Base-by-base conservation (phyloP, 2,888 invertebrate species). In the Deilephila porcellus region DNA sequence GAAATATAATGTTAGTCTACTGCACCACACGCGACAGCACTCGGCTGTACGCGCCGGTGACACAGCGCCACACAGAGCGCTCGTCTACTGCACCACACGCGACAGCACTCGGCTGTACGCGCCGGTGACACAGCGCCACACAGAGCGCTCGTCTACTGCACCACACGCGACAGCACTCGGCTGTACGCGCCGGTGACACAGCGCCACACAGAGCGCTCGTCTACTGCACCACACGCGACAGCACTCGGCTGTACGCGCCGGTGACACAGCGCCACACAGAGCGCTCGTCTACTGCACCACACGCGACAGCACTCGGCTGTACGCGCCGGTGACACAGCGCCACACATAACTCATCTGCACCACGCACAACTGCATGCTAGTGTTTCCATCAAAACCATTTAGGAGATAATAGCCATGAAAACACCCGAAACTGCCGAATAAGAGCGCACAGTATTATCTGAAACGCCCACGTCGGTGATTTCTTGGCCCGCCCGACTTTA, bases 401-500 rank as follows among this genome's bases (percentile, higher is more conserved):
- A 67, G 45, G 52, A 67, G 45, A 67, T 67, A 67, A 67, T 67
- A 67, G 45, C 25, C 45, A 67, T 67, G 52, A 67, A 67, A 67
- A 52, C 45, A 37, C 64, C 45, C 67, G 64, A 67, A 67, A 67
- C 67, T 67, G 67, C 25, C 67, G 45, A 52, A 67, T 25, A 67
- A 14, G 67, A 67, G 67, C 25, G 52, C 45, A 45, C 45, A 25
- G 25, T 14, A 67, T 67, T 67, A 67, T 52, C 67, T 17, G 67
- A 20, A 25, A 25, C 45, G 52, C 67, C 67, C 67, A 67, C 52
- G 52, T 20, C 52, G 67, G 67, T 67, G 67, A 67, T 67, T 67
- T 25, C 67, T 67, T 67, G 52, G 67, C 67, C 45, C 67, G 67
- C 25, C 67, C 45, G 67, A 67, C 67, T 67, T 67, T 67, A 67